Base-by-base conservation (phyloP, 2,888 invertebrate species). In the Hyalella azteca region DNA sequence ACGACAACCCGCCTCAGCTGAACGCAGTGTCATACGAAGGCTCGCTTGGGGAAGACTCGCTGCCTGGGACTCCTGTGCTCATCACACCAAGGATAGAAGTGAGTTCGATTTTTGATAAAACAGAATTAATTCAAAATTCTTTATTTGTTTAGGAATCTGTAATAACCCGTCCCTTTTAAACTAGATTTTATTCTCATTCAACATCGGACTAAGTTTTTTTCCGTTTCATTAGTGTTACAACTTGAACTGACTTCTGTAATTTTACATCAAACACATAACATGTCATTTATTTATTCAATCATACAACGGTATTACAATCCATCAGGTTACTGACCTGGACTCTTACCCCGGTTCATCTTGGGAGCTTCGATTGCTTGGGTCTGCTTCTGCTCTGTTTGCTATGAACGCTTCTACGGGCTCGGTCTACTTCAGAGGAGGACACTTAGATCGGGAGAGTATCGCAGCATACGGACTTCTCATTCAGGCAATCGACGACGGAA, bases 1-100 rank as follows among this genome's bases (percentile, higher is more conserved):
- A 96, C 86, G 95, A 95, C 86, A 95, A 95, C 86, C 91, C 94
- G 3, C 96, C 97, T 0, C 88, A 91, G 80, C 96, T 97, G 87
- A 92, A 93, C 85, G 88, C 91, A 15, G 87, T 90, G 0, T 87
- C 89, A 0, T 96, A 95, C 87, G 93, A 94, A 86, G 94, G 95
- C 0, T 90, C 90, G 82, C 92, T 97, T 22, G 88, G 89, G 60
- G 96, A 97, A 89, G 95, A 96, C 87, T 92, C 93, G 41, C 89
- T 89, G 13, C 89, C 90, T 50, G 92, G 92, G 9, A 92, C 93
- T 0, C 92, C 93, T 87, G 91, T 95, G 0, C 90, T 91, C 73
- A 48, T 83, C 36, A 78, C 54, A 29, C 81, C 83, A 3, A n/a
- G 49, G 1, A 60, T 83, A 1, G 73, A 79, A 79, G 83, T 83